Base-by-base conservation (phyloP, 1,140 invertebrate species). In the Oppia nitens region DNA sequence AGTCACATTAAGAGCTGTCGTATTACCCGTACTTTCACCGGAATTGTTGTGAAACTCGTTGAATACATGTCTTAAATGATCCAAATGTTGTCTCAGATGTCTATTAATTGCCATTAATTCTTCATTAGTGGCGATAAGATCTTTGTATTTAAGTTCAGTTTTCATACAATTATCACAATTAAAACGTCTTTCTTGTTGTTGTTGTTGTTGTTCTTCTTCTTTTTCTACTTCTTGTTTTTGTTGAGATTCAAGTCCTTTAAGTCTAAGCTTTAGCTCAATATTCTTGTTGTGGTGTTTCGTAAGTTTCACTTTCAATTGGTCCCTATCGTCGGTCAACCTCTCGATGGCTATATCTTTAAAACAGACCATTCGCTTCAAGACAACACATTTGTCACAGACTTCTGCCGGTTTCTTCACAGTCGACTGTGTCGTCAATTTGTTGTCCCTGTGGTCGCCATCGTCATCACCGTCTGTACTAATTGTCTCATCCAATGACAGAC, bases 221-320 rank as follows among this genome's bases (percentile, higher is more conserved):
- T 40, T 40, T 9, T 6, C 17, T 6, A 17, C 6, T 6, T 40
- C 32, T 40, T 40, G 32, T 40, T 40, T 40, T 40, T 40, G 6
- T 40, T 40, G 6, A 17, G 32, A 40, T 9, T 17, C 17, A 17
- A 40, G 6, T 40, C 32, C 17, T 40, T 40, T 48, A n/a, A 57
- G 32, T 52, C 48, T 45, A 49, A 25, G 45, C 1, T 6, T 57
- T 32, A 57, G 23, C n/a, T 57, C 56, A 50, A 57, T 57, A 45
- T 57, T 57, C 17, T 24, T 52, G 25, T 57, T 57, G 24, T 48
- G 48, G 1, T 25, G n/a, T 49, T 3, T 1, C 1, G 56, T 57
- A 2, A 57, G 23, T 52, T 57, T 57, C 2, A 57, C 48, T 45
- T 57, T 57, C 1, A 57, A 11, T 45, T 24, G 21, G 25, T 57